phyloP scores from a whole-genome alignment of 2,888 invertebrate genomes.

The Lepidocyrtinus sp. region DNA sequence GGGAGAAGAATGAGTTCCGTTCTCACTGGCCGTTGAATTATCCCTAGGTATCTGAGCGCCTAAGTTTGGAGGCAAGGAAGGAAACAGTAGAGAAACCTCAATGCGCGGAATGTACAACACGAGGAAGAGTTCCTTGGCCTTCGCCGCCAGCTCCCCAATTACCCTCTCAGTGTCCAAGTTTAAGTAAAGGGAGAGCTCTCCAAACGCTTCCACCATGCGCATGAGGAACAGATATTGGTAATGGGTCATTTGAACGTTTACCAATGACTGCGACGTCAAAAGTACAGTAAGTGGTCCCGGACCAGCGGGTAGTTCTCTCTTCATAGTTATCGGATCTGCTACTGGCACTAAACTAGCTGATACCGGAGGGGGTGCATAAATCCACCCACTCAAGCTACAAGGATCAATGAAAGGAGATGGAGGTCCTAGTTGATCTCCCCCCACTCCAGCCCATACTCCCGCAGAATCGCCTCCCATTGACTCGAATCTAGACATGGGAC shows the following conservation, averaged over 20 bases:
- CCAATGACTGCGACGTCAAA: slow-evolving; percentile 73
- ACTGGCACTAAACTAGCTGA: neutral
- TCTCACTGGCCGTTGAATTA: slow-evolving; percentile 43
- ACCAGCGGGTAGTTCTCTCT: neutral
- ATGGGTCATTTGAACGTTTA: slow-evolving; percentile 93
- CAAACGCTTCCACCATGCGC: slow-evolving; percentile 85
- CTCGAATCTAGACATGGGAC: slow-evolving; percentile 73
- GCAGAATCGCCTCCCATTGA: slow-evolving; percentile 71
- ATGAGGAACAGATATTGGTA: slow-evolving; percentile 92
- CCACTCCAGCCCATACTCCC: slow-evolving; percentile 25
- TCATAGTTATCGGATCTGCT: neutral
- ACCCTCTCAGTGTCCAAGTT: slow-evolving; percentile 82
- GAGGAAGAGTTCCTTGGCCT: slow-evolving; percentile 64
- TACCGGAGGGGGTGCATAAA: slow-evolving; percentile 72
- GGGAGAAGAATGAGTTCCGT: slow-evolving; percentile 43
- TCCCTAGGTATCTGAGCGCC: slow-evolving; percentile 48
- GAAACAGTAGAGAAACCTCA: slow-evolving; percentile 68
- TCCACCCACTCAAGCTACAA: slow-evolving; percentile 90
- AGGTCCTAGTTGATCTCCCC: slow-evolving; percentile 72
- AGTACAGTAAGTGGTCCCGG: slow-evolving; percentile 33
- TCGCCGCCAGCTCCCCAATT: slow-evolving; percentile 76
- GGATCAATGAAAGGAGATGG: slow-evolving; percentile 80
- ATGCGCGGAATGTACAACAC: slow-evolving; percentile 66
- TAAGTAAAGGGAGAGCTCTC: slow-evolving; percentile 85
- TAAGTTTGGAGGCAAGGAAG: slow-evolving; percentile 44